Percentiles rank a stretch among this genome's conserved stretches.
Conservation (phyloP, 1,140 invertebrate genomes). For the Platyura marginata region DNA sequence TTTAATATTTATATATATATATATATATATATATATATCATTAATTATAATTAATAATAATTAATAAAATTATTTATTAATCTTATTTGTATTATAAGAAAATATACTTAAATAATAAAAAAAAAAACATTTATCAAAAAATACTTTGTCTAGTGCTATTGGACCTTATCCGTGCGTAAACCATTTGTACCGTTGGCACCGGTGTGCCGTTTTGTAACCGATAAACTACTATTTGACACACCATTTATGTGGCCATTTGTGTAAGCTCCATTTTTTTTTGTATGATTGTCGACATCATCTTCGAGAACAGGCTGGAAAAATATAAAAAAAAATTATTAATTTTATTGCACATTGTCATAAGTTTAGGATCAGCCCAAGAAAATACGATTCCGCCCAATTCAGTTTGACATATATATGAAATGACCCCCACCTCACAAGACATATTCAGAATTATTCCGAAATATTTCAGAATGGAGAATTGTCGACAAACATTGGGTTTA, state of each 20-base stretch:
- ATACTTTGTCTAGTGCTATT: background rate
- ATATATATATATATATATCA: too few species aligned
- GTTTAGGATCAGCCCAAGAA: background rate
- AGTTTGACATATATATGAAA: conserved; percentile 8
- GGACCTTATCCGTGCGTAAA: background rate
- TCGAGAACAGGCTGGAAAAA: conserved; percentile 27
- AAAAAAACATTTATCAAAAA: too few species aligned
- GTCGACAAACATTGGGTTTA: background rate
- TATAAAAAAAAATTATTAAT: conserved; percentile 4
- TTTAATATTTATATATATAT: too few species aligned
- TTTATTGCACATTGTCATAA: too few species aligned
- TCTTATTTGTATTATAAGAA: too few species aligned
- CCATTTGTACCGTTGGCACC: background rate
- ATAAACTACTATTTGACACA: background rate
- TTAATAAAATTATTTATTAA: too few species aligned
- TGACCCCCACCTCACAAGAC: background rate
- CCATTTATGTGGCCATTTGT: conserved; percentile 11
- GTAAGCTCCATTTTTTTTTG: conserved; percentile 4
- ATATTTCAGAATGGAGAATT: too few species aligned
- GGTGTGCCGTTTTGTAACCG: too few species aligned
- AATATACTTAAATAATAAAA: too few species aligned
- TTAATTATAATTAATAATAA: too few species aligned
- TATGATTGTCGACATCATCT: conserved; percentile 14
- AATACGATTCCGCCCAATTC: conserved; percentile 2
- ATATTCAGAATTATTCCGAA: too few species aligned